Base-by-base conservation (phyloP, 2,888 invertebrate genomes). In the Teinopalpus imperialis region DNA sequence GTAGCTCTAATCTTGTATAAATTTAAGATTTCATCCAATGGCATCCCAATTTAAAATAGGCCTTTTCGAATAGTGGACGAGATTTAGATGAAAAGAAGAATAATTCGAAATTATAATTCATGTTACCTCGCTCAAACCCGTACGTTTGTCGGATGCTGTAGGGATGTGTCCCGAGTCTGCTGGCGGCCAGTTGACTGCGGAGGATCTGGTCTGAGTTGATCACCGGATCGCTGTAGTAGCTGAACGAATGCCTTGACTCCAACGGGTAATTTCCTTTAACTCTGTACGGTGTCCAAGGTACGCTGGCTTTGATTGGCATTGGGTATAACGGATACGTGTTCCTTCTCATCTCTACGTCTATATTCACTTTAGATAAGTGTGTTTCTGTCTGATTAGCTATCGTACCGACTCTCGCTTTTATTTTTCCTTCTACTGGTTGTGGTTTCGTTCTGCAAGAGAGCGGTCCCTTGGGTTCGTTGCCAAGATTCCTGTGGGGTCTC, bases 271-370 rank as follows among this genome's bases (percentile, higher is more conserved):
- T 59, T 52, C 13, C 71, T 44, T 81, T 81, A n/a, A 72, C 55
- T 50, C 73, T 71, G 44, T 74, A 78, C 3, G 57, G 48, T 2
- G 67, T 63, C 82, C 80, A 81, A 0, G 69, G 59, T 9, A 69
- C 29, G 40, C 62, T 71, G 1, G 77, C 71, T 55, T 83, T 85
- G 32, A 87, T 49, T 2, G 87, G 72, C 24, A 69, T 80, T 0
- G 87, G 87, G 32, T 83, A 74, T 16, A 87, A 41, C 0, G 87
- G 87, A 41, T 72, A 81, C 0, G 83, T 83, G 43, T 81, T 79
- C 42, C 85, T 65, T 43, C 86, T 70, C 1, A 72, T 68, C 27
- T 78, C 81, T 14, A 78, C 46, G 48, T 69, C 66, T 0, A 68
- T 48, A 50, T 70, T 75, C 3, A 56, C 36, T 37, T 60, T 61